Evolutionary conservation across 2,888 invertebrate genomes (phyloP), one percentile per base, ranked within the genome.

Genomic region (Microplitis manilae): DNA sequence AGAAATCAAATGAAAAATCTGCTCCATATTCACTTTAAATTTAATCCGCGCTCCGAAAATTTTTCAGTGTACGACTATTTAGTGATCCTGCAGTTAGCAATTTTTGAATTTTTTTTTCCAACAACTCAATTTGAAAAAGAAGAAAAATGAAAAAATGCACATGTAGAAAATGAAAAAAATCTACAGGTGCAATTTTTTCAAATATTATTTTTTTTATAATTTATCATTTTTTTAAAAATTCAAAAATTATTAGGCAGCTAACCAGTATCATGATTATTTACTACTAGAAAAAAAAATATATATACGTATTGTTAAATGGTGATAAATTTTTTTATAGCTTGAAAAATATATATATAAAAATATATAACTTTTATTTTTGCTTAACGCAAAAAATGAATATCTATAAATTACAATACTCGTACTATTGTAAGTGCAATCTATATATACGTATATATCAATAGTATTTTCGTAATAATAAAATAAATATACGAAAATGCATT

Each of bases 341-440:
- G 8, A 9, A 50, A 50, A 50, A 50, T 50, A 50, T 13, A 50
- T 67, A 8, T 40, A 41, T 41, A 40, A 5, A 68, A 40, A 7
- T 41, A 15, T 2, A 17, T 17, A 68, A 15, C 13, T 40, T 41
- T 20, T 68, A 68, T 38, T 38, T 30, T 13, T n/a, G 39, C 15
- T 68, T 40, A 8, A 41, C 5, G 41, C 68, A 40, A 68, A 15
- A 17, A 68, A 41, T 50, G 17, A 40, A 68, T 41, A 68, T 15
- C 69, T 73, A 20, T 74, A 77, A 78, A 78, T 79, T 77, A 75
- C 60, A 70, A 59, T 77, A 78, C 77, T 78, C 60, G 17, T 73
- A 75, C 75, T 77, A 60, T 59, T 65, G 73, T 64, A 64, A 75
- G 75, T 75, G 61, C 71, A 77, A 59, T 50, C 15, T 74, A 75